Evolutionary conservation across 2,888 invertebrate species (phyloP).

Genomic region (Athripsodes cinereus): DNA sequence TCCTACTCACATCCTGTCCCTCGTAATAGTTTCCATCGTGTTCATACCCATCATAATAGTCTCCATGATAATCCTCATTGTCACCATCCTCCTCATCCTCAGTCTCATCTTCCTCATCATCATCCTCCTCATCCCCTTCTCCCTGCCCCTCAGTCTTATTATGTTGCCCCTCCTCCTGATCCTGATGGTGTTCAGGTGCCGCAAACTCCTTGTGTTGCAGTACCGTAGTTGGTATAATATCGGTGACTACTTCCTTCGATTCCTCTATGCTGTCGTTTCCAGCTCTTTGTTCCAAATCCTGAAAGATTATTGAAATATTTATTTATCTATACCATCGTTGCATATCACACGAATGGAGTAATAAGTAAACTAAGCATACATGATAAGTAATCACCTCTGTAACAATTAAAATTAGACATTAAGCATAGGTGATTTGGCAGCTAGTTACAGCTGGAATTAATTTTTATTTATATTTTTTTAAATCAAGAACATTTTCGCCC

Average conservation of each 20-base stretch:
- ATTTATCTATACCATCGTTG: too few species aligned
- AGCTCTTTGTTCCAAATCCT: conserved; percentile 8
- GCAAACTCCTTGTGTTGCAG: neutral
- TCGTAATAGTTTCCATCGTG: neutral
- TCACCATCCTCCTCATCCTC: conserved; percentile 35
- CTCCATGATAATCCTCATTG: conserved; percentile 29
- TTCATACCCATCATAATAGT: neutral
- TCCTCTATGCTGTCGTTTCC: conserved; percentile 1
- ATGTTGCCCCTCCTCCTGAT: conserved; percentile 23
- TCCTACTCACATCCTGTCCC: neutral
- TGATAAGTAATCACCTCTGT: too few species aligned
- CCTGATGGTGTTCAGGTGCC: neutral
- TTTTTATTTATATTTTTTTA: too few species aligned
- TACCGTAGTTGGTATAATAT: conserved; percentile 1
- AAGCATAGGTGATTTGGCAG: too few species aligned
- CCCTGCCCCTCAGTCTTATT: conserved; percentile 30
- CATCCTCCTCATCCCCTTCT: conserved; percentile 31
- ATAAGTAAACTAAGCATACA: too few species aligned
- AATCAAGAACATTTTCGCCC: too few species aligned
- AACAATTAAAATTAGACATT: too few species aligned
- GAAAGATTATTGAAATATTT: too few species aligned
- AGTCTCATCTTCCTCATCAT: conserved; percentile 28
- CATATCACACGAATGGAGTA: too few species aligned
- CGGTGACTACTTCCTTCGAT: conserved; percentile 1
- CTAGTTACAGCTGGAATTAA: too few species aligned